Conservation (phyloP, 37 sponge, comb jelly and placozoan species). For the Mnemiopsis leidyi region DNA sequence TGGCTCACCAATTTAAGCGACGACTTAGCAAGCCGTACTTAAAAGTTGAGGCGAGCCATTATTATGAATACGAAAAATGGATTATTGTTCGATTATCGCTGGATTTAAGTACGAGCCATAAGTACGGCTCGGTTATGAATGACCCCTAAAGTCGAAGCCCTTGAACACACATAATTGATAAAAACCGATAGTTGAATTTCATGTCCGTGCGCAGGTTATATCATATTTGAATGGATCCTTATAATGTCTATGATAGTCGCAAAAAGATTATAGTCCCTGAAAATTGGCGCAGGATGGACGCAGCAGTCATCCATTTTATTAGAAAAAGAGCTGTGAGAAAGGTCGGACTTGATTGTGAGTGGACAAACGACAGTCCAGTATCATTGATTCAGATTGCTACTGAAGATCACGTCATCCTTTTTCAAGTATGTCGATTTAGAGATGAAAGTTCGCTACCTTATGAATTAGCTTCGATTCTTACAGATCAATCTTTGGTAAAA, state of each 20-base stretch:
- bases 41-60: too few species aligned
- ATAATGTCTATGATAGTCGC: background rate
- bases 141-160: too few species aligned
- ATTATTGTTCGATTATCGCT: too few species aligned
- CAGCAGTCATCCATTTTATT: background rate
- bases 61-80: too few species aligned
- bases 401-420: background rate
- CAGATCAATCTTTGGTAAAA: background rate
- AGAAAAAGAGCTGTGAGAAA: background rate
- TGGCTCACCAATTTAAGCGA: too few species aligned
- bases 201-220: too few species aligned
- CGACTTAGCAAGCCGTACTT: too few species aligned
- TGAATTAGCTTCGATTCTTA: background rate
- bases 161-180: too few species aligned
- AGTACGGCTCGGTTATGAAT: too few species aligned
- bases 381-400: background rate
- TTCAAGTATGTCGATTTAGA: background rate
- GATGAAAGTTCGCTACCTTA: background rate
- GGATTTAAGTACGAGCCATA: too few species aligned
- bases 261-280: background rate
- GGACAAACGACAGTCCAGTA: background rate
- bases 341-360: slow-evolving; percentile 14
- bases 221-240: background rate
- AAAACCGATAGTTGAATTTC: too few species aligned
- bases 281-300: background rate